These are phyloP conservation scores for Fragum whitleyi DNA, from an alignment of 2,888 invertebrate genomes.

Conservation along the genomic window DNA sequence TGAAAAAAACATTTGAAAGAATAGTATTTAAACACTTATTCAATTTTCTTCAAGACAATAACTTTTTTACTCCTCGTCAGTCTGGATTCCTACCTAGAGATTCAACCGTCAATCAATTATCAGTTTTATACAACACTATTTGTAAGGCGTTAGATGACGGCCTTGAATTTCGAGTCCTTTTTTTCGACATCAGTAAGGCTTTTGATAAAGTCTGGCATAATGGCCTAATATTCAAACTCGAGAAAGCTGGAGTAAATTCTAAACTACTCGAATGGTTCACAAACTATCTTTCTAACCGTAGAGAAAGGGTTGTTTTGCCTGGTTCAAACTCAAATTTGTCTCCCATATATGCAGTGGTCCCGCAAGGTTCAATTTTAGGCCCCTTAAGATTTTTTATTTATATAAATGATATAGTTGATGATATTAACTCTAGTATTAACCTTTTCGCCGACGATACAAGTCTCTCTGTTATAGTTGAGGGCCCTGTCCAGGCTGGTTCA, in stretches of 20 bases:
- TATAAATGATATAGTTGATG: neutral
- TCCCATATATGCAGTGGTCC: neutral
- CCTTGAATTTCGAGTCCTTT: too few species aligned
- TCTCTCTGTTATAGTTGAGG: too few species aligned
- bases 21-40: too few species aligned
- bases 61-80: too few species aligned
- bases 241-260: neutral
- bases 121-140: too few species aligned
- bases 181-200: neutral
- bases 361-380: neutral
- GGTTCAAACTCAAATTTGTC: neutral
- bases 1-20: too few species aligned
- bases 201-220: neutral
- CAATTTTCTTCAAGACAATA: too few species aligned
- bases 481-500: too few species aligned
- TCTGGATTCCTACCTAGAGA: too few species aligned
- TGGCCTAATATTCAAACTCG: neutral
- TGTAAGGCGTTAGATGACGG: too few species aligned
- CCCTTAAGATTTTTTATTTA: neutral
- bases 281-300: neutral
- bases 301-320: neutral
- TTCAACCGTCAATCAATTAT: too few species aligned
- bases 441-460: conserved; percentile 9
- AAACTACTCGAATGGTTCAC: neutral
- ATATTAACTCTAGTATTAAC: too few species aligned